These are phyloP conservation scores for Eurois occulta DNA, from an alignment of 2,888 invertebrate species.

Conservation along the genomic window DNA sequence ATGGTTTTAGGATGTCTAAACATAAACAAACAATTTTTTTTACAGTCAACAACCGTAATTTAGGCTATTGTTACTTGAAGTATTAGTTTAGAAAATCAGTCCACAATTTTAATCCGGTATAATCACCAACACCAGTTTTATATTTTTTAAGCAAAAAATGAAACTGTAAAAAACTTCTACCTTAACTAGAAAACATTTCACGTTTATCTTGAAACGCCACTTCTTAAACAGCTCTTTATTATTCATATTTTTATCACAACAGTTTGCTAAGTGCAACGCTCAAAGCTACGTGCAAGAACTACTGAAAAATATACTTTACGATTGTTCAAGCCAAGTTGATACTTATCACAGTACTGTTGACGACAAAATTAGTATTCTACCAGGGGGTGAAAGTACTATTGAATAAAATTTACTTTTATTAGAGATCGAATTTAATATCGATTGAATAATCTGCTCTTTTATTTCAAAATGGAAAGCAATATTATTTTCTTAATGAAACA, in stretches of 20 bases:
- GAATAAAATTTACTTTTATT: background rate
- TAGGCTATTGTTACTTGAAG: background rate
- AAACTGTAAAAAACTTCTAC: background rate
- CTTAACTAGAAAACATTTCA: slow-evolving; percentile 21
- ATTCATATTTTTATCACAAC: slow-evolving; percentile 61
- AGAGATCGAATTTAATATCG: background rate
- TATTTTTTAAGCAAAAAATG: background rate
- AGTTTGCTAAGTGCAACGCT: slow-evolving; percentile 55
- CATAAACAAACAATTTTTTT: background rate
- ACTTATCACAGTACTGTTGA: slow-evolving; percentile 46
- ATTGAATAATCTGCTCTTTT: background rate
- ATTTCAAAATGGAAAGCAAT: background rate
- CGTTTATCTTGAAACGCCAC: slow-evolving; percentile 48
- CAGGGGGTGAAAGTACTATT: background rate
- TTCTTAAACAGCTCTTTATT: slow-evolving; percentile 51
- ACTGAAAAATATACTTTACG: slow-evolving; percentile 59
- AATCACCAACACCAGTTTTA: background rate
- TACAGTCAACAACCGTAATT: accelerated
- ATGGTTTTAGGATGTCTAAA: background rate
- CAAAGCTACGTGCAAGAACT: slow-evolving; percentile 45
- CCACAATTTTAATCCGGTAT: background rate
- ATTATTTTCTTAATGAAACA: background rate
- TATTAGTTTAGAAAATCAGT: background rate
- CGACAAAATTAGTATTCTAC: slow-evolving; percentile 32
- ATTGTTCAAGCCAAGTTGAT: slow-evolving; percentile 48